These are phyloP conservation scores for Illadopsis cleaveri DNA, from an alignment of 2,113 vertebrate genomes.

Conservation along the genomic window DNA sequence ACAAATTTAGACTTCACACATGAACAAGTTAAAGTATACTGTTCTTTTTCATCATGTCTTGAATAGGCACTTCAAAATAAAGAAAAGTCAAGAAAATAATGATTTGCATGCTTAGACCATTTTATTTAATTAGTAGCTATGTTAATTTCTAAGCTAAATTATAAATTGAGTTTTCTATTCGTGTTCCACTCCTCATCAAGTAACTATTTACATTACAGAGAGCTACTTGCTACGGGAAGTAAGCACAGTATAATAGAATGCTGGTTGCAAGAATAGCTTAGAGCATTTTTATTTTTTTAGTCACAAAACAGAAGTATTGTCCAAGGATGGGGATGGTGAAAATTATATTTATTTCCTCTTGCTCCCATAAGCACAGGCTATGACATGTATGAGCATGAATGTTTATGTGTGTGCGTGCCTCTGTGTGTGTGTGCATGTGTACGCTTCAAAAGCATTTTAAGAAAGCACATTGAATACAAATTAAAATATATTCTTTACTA, in stretches of 20 bases:
- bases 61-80: background rate
- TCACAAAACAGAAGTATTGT: background rate
- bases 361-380: background rate
- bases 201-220: background rate
- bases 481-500: background rate
- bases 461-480: background rate
- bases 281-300: background rate
- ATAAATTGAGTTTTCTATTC: background rate
- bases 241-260: background rate
- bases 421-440: background rate
- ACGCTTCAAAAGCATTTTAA: background rate
- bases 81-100: background rate
- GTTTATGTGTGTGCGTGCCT: background rate
- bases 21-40: background rate
- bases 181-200: background rate
- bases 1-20: background rate
- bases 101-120: rapidly evolving
- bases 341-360: background rate
- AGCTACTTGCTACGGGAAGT: background rate
- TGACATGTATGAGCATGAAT: background rate
- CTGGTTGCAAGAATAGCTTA: background rate
- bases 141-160: background rate
- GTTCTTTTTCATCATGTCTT: background rate
- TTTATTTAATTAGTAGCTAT: background rate
- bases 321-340: background rate